These are phyloP conservation scores for Ennomos erosarius DNA, from an alignment of 2,888 invertebrate species.

Conservation along the genomic window DNA sequence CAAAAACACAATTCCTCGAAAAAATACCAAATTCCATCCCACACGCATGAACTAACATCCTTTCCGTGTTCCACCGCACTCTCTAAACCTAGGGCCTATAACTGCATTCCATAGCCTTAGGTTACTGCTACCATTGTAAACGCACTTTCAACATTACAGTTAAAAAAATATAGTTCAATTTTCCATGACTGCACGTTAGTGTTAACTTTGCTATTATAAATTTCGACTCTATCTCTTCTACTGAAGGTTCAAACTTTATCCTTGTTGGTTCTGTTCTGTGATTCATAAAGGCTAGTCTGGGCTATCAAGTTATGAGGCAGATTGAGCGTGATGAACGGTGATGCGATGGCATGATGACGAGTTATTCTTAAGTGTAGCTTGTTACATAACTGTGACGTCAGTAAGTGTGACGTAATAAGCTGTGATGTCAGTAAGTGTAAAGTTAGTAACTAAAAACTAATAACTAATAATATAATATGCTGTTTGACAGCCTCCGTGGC, in stretches of 20 bases:
- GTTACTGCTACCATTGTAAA: not conserved
- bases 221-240: not conserved
- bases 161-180: not conserved
- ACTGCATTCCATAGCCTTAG: constrained; percentile 24
- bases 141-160: not conserved
- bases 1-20: not conserved
- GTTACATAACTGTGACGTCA: no score
- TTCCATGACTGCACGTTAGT: not conserved
- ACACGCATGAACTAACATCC: constrained; percentile 1
- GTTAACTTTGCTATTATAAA: not conserved
- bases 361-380: not conserved
- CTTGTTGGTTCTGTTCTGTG: constrained; percentile 5
- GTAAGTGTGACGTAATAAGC: not conserved
- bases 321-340: constrained; percentile 10
- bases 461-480: no score
- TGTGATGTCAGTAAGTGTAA: no score
- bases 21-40: constrained; percentile 12
- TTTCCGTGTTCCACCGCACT: constrained; percentile 9
- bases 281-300: constrained; percentile 27
- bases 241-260: constrained; percentile 5
- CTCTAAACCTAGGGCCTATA: constrained; percentile 9
- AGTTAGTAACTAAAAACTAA: no score
- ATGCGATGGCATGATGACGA: not conserved
- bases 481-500: no score
- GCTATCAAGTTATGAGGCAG: constrained; percentile 8